phyloP scores from a whole-genome alignment of 2,113 vertebrate species.

The Progne subis region DNA sequence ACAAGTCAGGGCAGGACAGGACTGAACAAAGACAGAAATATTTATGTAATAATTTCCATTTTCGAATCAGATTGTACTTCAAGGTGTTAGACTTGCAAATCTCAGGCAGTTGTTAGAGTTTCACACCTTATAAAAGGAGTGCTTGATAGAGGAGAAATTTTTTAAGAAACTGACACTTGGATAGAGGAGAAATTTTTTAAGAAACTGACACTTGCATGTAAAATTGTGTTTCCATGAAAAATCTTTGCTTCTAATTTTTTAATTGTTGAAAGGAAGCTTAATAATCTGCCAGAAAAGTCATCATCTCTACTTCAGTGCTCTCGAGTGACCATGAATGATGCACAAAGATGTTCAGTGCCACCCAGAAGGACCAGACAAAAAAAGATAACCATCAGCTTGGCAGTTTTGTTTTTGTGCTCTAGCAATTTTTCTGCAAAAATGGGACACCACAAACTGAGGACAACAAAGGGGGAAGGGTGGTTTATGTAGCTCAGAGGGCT shows the following conservation, averaged over 20 bases:
- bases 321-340: not conserved
- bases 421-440: not conserved
- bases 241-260: not conserved
- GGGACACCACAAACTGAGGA: not conserved
- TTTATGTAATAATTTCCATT: not conserved
- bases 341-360: not conserved
- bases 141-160: not conserved
- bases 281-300: not conserved
- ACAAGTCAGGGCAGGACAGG: not conserved
- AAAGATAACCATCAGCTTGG: not conserved
- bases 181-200: not conserved
- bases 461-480: not conserved
- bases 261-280: not conserved
- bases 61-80: not conserved
- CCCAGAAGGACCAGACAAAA: not conserved
- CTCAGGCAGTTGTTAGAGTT: not conserved
- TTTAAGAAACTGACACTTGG: not conserved
- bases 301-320: not conserved
- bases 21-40: not conserved
- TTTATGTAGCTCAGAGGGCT: not conserved
- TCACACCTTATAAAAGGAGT: not conserved
- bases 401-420: not conserved
- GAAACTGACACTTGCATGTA: not conserved
- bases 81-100: not conserved
- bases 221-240: not conserved